These are phyloP conservation scores for Cossypha niveicapilla DNA, from an alignment of 2,797 vertebrate species.

Conservation along the genomic window DNA sequence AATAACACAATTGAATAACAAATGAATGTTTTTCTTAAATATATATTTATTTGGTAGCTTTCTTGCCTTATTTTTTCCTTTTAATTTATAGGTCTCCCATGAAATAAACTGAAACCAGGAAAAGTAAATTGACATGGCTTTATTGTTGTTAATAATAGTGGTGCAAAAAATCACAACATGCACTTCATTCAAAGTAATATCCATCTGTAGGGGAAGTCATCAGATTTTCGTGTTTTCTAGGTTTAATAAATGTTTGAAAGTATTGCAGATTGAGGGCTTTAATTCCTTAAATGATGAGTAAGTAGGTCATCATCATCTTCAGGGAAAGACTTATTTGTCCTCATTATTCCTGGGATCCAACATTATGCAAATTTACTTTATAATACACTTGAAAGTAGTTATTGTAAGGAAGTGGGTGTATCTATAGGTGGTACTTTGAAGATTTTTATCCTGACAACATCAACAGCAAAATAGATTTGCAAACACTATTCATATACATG, in stretches of 20 bases:
- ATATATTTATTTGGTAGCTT: not conserved
- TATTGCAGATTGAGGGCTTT: not conserved
- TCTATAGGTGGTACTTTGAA: not conserved
- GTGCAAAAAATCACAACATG: not conserved
- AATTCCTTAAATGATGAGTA: slow-evolving; percentile 27
- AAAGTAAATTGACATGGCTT: not conserved
- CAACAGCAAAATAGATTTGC: not conserved
- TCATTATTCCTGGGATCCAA: slow-evolving; percentile 1
- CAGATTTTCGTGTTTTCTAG: not conserved
- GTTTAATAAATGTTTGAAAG: not conserved
- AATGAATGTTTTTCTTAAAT: not conserved
- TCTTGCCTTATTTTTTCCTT: not conserved
- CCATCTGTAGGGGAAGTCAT: not conserved
- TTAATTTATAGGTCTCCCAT: not conserved
- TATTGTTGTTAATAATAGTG: not conserved
- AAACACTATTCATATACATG: not conserved
- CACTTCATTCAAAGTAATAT: not conserved
- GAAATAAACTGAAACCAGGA: not conserved
- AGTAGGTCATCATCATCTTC: slow-evolving; percentile 56
- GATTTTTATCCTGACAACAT: not conserved
- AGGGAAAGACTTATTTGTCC: slow-evolving; percentile 38
- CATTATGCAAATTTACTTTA: slow-evolving; percentile 5
- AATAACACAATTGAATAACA: not conserved
- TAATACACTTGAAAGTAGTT: not conserved
- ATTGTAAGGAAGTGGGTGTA: not conserved